A percentile compares a stretch with the other conserved stretches of the same genome.
Evolutionary conservation across 2,888 invertebrate genomes (phyloP).

Genomic region (Drosophila barbarae): DNA sequence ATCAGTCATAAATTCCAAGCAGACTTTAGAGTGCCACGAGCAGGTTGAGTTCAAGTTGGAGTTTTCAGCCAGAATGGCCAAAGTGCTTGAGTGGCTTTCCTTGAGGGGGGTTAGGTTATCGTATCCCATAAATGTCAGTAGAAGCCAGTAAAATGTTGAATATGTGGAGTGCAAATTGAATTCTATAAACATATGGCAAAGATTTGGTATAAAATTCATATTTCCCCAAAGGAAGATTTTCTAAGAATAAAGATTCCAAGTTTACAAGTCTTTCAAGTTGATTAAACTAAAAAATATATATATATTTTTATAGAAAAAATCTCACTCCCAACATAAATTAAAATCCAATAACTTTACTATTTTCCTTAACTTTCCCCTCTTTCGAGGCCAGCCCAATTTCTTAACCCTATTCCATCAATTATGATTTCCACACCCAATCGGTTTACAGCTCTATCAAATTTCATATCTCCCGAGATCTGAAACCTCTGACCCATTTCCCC

Average conservation of each 20-base stretch:
- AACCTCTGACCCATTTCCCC: constrained; percentile 30
- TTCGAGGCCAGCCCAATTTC: background rate
- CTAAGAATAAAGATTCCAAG: background rate
- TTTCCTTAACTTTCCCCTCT: constrained; percentile 21
- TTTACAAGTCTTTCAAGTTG: too few species aligned
- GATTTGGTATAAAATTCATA: background rate
- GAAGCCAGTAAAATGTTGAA: constrained; percentile 17
- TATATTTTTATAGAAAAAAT: background rate
- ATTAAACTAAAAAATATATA: too few species aligned
- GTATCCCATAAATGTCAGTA: constrained; percentile 25
- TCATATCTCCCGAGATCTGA: constrained; percentile 28
- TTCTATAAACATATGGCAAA: background rate
- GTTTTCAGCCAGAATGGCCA: constrained; percentile 19
- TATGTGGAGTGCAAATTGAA: constrained; percentile 22
- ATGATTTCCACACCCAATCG: constrained; percentile 12
- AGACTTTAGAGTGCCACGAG: constrained; percentile 35
- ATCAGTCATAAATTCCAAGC: constrained; percentile 57
- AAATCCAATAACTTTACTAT: background rate
- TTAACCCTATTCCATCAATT: constrained; percentile 27
- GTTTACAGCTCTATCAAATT: constrained; percentile 39
- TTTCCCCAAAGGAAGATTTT: background rate
- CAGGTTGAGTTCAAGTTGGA: constrained; percentile 35
- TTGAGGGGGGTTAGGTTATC: constrained; percentile 7
- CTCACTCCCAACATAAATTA: background rate
- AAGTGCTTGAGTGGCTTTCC: constrained; percentile 29